Base-by-base conservation (phyloP, 2,797 vertebrate genomes). In the Pseudochirops cupreus region DNA sequence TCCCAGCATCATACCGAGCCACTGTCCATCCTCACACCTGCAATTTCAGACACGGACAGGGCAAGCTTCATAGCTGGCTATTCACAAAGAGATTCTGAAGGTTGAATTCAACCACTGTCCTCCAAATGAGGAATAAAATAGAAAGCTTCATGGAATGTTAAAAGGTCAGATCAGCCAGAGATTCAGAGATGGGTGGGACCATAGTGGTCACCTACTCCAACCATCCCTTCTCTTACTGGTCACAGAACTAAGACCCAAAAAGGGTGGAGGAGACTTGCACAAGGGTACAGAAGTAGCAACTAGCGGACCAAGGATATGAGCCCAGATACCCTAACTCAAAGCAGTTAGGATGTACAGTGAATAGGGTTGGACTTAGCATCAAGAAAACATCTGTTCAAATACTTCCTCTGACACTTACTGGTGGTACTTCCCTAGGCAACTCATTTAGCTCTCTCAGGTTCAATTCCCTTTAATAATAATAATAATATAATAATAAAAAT, bases 21-120 rank as follows among this genome's bases (percentile, higher is more conserved):
- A 2, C 0, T 0, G 58, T 39, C 5, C 53, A 33, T 7, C 39
- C 4, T 56, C 6, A 11, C 0, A 0, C 9, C 1, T 7, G 50
- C 16, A 18, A 11, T 12, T n/a, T 52, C 50, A 87, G 26, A 11
- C 2, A 9, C 16, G 0, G 0, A 56, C 16, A 0, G 87, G 46
- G 46, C 57, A 18, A 5, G 50, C 2, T 1, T 24, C 53, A 54
- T 0, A 0, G 18, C 21, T 50, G 6, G 50, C 16, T 59, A 57
- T 62, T 62, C 33, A 2, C 9, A 4, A 39, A 4, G 18, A 0
- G 1, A 10, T 58, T 52, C 91, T 90, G 46, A 29, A 12, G 56
- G 26, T 0, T 11, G 59, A 93, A 50, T 31, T 5, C 11, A 31
- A 13, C 3, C 29, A 3, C 24, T 2, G 0, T 39, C n/a, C n/a